Evolutionary conservation across 2,797 vertebrate genomes (phyloP), one percentile per base, ranked within the genome.

Genomic region (Pygocentrus nattereri): DNA sequence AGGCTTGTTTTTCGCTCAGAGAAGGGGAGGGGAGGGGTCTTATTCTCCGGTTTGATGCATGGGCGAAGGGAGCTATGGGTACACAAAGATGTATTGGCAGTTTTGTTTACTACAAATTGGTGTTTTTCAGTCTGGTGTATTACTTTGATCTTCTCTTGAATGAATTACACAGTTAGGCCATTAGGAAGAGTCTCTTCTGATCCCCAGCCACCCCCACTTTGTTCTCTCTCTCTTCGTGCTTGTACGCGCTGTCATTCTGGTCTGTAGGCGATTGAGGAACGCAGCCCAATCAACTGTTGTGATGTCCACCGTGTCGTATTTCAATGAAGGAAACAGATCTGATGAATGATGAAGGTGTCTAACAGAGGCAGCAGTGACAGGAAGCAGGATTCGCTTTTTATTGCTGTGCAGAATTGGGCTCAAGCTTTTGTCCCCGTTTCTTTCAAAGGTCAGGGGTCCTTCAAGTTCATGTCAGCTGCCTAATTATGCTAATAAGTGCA

Each of bases 401-500:
- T 16, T 21, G 41, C 58, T 61, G 61, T 34, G 5, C 59, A 27
- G 2, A 18, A 64, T 64, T 64, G 19, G 70, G 70, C 15, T 50
- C 7, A 19, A 74, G 34, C 30, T 38, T 41, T 38, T 31, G 8
- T 38, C 71, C 19, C 49, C 25, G 30, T 74, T 38, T 11, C 1
- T 23, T 12, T 15, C 11, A 74, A 58, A 74, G 47, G 70, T 72
- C 70, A 54, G 7, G 7, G 16, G 5, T 30, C 7, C 69, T 50
- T 2, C 18, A 52, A 8, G 52, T n/a, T 38, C 19, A 23, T 23
- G 31, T 58, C 52, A 23, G 30, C 30, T 1, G 71, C 10, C 49
- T 30, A 19, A 74, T 56, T 74, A 41, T 74, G 50, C 50, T 30
- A 49, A 71, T 52, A 44, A 23, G 65, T 52, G 12, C 47, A 30